Conservation (phyloP, 2,888 invertebrate species). For the Minunthozetes semirufus region DNA sequence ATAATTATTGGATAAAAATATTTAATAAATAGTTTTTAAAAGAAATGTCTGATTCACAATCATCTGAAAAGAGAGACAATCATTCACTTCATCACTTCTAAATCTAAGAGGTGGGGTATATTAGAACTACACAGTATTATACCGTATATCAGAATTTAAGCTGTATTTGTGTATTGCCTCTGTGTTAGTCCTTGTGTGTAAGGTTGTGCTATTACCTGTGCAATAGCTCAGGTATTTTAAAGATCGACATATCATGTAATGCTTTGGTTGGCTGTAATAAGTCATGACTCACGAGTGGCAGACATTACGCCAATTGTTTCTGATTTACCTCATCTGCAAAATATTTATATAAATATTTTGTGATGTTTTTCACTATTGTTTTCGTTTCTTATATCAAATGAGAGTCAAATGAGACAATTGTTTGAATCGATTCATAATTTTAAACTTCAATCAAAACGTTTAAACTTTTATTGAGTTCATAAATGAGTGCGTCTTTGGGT, state of each 20-base stretch:
- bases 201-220: too few species aligned
- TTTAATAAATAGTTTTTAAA: too few species aligned
- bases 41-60: too few species aligned
- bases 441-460: not conserved
- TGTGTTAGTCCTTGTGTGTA: too few species aligned
- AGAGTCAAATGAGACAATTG: not conserved
- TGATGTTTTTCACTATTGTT: not conserved
- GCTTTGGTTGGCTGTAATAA: not conserved
- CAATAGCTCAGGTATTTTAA: too few species aligned
- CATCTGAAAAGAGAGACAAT: too few species aligned
- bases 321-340: not conserved
- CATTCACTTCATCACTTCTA: too few species aligned
- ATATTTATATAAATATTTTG: not conserved
- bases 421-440: not conserved
- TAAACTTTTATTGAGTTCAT: not conserved
- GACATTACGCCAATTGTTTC: not conserved
- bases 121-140: too few species aligned
- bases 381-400: not conserved
- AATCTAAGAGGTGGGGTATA: too few species aligned
- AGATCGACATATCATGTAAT: not conserved
- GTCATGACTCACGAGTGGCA: conserved; percentile 7
- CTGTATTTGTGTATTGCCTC: too few species aligned
- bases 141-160: too few species aligned
- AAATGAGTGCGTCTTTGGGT: conserved; percentile 7
- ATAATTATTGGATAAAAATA: too few species aligned